Evolutionary conservation across 2,113 vertebrate genomes (phyloP), one percentile per base, ranked within the genome.

Genomic region (Pholis gunnellus): DNA sequence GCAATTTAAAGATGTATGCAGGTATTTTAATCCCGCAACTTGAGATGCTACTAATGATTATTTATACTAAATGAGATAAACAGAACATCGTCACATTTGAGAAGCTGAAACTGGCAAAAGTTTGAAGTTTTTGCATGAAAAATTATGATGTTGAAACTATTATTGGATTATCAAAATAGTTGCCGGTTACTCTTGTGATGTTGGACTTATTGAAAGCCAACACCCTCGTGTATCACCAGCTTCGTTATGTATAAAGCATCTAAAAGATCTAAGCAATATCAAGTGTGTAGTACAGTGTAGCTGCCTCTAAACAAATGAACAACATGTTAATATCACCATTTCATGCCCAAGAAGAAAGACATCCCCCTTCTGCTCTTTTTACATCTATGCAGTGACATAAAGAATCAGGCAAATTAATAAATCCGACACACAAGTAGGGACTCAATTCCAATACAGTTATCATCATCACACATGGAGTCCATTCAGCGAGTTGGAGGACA

Each of bases 401-500:
- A 50, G 44, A 22, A 18, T 66, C 22, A 72, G 22, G 34, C 38
- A 59, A 18, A 25, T 68, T 4, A 27, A 38, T 38, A 27, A 38
- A 27, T 38, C 66, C 15, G 4, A 36, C 4, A 65, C 18, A 42
- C 14, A 42, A 42, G n/a, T 65, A 63, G 8, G 13, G 1, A 20
- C 15, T 60, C 13, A n/a, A 31, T 13, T 60, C 27, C 52, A n/a
- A 54, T 11, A 22, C 50, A 1, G 50, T n/a, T 22, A n/a, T 52
- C 50, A 20, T 34, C 17, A 50, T 67, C 25, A 38, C 9, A 38
- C 17, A 44, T 40, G 15, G 20, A 71, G 66, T 31, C 38, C 31
- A 29, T 27, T 73, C 52, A 61, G 20, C 52, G 64, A 11, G 27
- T 68, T 57, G 69, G 25, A 64, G 34, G 65, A 63, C 64, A 56